A percentile compares a stretch with the other conserved stretches of the same genome.
Conservation (phyloP, 2,113 vertebrate genomes). For the Oxygymnocypris stewartii region DNA sequence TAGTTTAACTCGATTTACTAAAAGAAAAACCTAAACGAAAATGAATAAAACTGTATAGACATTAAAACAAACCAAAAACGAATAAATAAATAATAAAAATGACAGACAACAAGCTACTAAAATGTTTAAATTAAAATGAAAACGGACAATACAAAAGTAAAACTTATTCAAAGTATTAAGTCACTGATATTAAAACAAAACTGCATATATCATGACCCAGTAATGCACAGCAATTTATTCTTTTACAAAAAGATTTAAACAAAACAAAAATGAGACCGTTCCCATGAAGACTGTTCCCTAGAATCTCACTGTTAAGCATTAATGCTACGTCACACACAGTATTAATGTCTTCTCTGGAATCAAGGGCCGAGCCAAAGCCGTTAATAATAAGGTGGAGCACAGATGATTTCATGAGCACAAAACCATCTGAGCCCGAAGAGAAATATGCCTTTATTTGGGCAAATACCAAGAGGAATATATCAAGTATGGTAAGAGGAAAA, state of each 20-base stretch:
- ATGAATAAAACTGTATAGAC: too few species aligned
- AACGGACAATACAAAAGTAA: background rate
- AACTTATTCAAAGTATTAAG: too few species aligned
- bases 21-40: too few species aligned
- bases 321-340: background rate
- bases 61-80: too few species aligned
- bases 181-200: background rate
- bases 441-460: background rate
- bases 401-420: background rate
- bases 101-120: background rate
- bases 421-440: background rate
- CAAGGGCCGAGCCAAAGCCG: background rate
- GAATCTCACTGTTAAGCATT: background rate
- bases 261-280: background rate
- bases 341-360: background rate
- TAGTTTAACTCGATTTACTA: too few species aligned
- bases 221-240: background rate
- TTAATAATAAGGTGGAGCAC: background rate
- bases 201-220: background rate
- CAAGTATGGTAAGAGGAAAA: background rate
- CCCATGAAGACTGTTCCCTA: background rate
- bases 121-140: background rate
- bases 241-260: background rate
- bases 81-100: background rate
- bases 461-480: background rate